Evolutionary conservation across 2,888 invertebrate species (phyloP).

Genomic region (Didymodactylos carnosus): DNA sequence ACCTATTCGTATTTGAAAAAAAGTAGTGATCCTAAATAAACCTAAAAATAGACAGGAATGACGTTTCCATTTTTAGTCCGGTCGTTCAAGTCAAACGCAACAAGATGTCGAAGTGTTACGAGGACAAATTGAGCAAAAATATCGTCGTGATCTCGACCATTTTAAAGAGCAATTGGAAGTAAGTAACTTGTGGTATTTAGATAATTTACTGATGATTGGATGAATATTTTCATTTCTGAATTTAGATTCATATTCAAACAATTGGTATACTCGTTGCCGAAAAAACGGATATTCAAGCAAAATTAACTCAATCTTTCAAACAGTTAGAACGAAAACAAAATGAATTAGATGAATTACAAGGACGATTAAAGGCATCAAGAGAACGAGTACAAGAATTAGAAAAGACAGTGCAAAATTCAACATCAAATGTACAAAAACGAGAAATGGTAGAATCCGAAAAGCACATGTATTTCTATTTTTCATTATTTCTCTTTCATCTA

Average conservation of each 20-base stretch:
- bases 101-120: no score
- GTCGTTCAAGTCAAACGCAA: background rate
- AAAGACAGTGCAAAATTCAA: conserved; percentile 23
- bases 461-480: background rate
- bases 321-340: conserved; percentile 36
- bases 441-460: background rate
- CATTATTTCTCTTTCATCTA: background rate
- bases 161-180: background rate
- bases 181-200: background rate
- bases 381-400: conserved; percentile 50
- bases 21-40: no score
- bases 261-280: conserved; percentile 68
- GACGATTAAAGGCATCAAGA: conserved; percentile 46
- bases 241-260: conserved; percentile 46
- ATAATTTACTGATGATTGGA: background rate
- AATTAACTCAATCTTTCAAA: conserved; percentile 35
- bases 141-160: background rate
- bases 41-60: no score
- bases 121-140: background rate
- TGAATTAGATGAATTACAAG: conserved; percentile 49
- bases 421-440: background rate
- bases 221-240: background rate
- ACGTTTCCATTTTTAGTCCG: background rate
- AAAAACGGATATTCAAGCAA: conserved; percentile 58
- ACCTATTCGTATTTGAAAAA: no score